These are phyloP conservation scores for Mesitornis unicolor DNA, from an alignment of 2,113 vertebrate species.

Conservation along the genomic window DNA sequence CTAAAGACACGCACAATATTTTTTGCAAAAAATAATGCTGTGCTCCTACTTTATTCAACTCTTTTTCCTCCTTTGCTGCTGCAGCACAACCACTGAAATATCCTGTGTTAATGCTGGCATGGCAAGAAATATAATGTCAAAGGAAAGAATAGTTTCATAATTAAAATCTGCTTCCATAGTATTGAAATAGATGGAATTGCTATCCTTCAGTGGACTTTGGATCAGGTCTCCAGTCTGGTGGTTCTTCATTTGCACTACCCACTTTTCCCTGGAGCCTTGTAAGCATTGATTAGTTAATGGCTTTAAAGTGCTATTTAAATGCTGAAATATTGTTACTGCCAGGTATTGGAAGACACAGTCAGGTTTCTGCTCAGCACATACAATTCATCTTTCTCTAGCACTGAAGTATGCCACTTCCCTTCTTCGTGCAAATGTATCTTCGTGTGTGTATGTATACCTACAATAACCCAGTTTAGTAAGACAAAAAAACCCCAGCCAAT, in stretches of 20 bases:
- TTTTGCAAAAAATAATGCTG: not conserved
- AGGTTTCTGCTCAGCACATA: not conserved
- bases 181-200: not conserved
- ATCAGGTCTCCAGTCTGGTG: not conserved
- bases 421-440: not conserved
- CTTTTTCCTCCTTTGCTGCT: not conserved
- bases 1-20: not conserved
- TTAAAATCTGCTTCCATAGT: not conserved
- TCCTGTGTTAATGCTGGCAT: not conserved
- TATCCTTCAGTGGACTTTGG: not conserved
- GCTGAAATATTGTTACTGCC: not conserved
- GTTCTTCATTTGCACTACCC: not conserved
- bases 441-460: not conserved
- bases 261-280: conserved; percentile 4
- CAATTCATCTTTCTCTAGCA: not conserved
- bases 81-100: not conserved
- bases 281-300: conserved; percentile 48
- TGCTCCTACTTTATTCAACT: not conserved
- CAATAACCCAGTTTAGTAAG: not conserved
- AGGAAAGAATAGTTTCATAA: not conserved
- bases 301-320: conserved; percentile 32
- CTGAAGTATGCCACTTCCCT: not conserved
- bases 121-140: not conserved
- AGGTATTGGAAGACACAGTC: not conserved
- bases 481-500: not conserved